Evolutionary conservation across 2,113 vertebrate genomes (phyloP).

Genomic region (Laticauda colubrina): DNA sequence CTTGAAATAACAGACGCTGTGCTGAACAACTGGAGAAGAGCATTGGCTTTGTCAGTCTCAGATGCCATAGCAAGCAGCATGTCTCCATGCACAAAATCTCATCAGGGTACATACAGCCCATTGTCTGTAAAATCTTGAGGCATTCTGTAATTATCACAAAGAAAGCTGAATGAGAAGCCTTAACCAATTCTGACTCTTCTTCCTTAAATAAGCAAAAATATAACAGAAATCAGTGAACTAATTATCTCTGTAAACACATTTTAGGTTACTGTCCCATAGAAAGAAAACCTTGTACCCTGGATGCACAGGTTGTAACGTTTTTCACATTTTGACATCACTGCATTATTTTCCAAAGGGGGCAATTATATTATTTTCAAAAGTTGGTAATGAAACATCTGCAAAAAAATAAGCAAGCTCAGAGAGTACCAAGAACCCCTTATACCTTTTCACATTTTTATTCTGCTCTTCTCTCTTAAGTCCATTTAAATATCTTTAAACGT

Average conservation of each 20-base stretch:
- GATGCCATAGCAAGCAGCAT: slow-evolving; percentile 76
- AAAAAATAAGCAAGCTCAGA: not conserved
- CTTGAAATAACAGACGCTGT: slow-evolving; percentile 84
- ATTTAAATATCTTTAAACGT: not conserved
- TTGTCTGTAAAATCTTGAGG: slow-evolving; percentile 36
- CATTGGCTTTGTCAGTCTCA: slow-evolving; percentile 86
- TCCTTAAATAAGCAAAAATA: slow-evolving; percentile 7
- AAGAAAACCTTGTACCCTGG: not conserved
- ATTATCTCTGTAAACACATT: not conserved
- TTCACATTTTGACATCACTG: not conserved
- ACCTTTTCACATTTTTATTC: not conserved
- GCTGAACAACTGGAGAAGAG: slow-evolving; percentile 88
- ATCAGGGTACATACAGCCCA: slow-evolving; percentile 35
- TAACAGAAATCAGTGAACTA: not conserved
- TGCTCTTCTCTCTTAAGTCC: not conserved
- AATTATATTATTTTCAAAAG: not conserved
- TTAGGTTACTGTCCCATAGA: not conserved
- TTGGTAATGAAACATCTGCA: not conserved
- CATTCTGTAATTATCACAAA: slow-evolving; percentile 57
- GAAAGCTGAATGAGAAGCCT: slow-evolving; percentile 29
- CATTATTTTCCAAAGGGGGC: not conserved
- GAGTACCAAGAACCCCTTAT: not conserved
- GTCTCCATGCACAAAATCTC: slow-evolving; percentile 36
- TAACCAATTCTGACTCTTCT: not conserved
- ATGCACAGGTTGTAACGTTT: not conserved